A percentile compares a stretch with the other conserved stretches of the same genome.
phyloP scores from a whole-genome alignment of 2,797 vertebrate species.

The Sebastes glaucus region DNA sequence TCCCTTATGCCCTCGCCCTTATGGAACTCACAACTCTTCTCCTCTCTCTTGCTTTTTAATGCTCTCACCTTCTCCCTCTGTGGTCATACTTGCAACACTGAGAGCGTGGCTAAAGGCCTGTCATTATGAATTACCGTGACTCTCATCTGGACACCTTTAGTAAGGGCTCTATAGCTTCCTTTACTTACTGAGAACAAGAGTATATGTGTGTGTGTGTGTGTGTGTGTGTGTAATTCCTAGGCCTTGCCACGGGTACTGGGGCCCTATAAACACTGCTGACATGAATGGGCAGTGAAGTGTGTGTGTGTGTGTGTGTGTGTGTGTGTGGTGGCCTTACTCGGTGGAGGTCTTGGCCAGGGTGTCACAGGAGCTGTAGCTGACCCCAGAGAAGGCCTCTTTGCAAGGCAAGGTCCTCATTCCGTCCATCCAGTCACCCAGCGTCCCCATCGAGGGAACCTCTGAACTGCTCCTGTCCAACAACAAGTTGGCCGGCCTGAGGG shows the following conservation, averaged over 20 bases:
- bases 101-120: conserved; percentile 70
- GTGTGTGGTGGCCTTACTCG: conserved; percentile 87
- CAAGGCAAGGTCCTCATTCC: conserved; percentile 92
- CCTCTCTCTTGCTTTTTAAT: conserved; percentile 18
- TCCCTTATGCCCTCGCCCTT: conserved; percentile 21
- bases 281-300: conserved; percentile 54
- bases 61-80: conserved; percentile 41
- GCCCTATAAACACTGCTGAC: conserved; percentile 52
- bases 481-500: conserved; percentile 90
- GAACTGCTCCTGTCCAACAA: conserved; percentile 94
- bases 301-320: conserved; percentile 10
- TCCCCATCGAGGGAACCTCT: conserved; percentile 88
- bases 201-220: conserved; percentile 24
- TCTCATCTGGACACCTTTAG: conserved; percentile 62
- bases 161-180: conserved; percentile 50
- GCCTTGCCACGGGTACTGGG: conserved; percentile 25
- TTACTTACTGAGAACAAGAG: conserved; percentile 39
- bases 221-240: conserved; percentile 42
- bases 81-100: conserved; percentile 47
- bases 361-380: conserved; percentile 97
- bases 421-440: conserved; percentile 93
- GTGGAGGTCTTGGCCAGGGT: conserved; percentile 96
- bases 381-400: conserved; percentile 95
- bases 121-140: conserved; percentile 69
- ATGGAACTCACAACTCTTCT: conserved; percentile 13